Conservation (phyloP, 1,140 invertebrate species). For the Parapsyche elsis region DNA sequence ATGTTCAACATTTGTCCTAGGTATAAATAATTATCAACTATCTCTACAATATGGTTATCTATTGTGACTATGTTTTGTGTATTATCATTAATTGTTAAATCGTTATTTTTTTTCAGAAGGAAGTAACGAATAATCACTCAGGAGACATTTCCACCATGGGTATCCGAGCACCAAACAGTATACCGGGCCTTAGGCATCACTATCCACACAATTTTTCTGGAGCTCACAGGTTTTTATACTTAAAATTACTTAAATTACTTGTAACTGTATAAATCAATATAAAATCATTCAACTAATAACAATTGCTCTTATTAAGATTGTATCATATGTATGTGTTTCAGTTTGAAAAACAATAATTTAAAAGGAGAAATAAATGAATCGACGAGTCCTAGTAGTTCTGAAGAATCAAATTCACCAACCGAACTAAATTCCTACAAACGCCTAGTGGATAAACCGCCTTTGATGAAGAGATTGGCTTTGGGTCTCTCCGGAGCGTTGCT, state of each 20-base stretch:
- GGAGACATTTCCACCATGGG: slow-evolving; percentile 58
- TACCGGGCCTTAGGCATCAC: slow-evolving; percentile 62
- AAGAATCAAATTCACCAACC: slow-evolving; percentile 89
- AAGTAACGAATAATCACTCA: slow-evolving; percentile 62
- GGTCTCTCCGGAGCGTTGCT: slow-evolving; percentile 71
- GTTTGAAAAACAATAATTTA: slow-evolving; percentile 61
- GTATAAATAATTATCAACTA: too few species aligned
- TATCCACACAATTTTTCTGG: slow-evolving; percentile 53
- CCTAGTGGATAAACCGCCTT: slow-evolving; percentile 81
- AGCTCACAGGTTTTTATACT: slow-evolving; percentile 49
- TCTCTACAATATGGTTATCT: too few species aligned
- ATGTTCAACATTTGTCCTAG: too few species aligned
- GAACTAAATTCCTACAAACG: slow-evolving; percentile 87
- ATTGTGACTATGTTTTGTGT: too few species aligned
- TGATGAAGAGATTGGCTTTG: slow-evolving; percentile 82
- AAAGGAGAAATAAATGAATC: slow-evolving; percentile 66
- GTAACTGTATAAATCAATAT: background rate
- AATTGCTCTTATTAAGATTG: slow-evolving; percentile 14
- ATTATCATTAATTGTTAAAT: slow-evolving; percentile 13
- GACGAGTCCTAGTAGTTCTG: slow-evolving; percentile 79
- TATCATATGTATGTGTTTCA: slow-evolving; percentile 44
- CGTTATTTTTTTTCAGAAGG: slow-evolving; percentile 60
- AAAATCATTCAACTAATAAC: background rate
- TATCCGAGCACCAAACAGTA: slow-evolving; percentile 63
- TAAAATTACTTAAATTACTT: background rate